Evolutionary conservation across 1,140 invertebrate genomes (phyloP).

Genomic region (Drosophila jambulina): DNA sequence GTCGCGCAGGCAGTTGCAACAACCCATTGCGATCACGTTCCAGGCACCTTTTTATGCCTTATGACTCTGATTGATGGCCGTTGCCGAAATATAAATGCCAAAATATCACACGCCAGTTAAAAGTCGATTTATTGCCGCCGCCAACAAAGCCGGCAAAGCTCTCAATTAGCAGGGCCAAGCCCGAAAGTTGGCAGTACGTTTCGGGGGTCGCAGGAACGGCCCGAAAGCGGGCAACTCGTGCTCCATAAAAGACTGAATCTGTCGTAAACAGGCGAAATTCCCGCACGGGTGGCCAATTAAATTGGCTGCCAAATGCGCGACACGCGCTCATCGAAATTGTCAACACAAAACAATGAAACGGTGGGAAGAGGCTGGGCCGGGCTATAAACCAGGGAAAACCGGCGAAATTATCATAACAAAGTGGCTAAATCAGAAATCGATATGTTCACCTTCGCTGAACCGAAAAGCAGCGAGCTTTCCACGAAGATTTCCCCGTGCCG

Average conservation of each 20-base stretch:
- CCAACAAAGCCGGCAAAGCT: constrained; percentile 33
- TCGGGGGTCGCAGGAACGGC: not conserved
- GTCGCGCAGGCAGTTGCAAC: constrained; percentile 7
- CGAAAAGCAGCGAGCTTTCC: constrained; percentile 21
- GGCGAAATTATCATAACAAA: constrained; percentile 67
- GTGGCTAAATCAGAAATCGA: constrained; percentile 64
- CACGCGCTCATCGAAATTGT: constrained; percentile 50
- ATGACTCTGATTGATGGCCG: constrained; percentile 64
- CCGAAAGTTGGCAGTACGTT: constrained; percentile 28
- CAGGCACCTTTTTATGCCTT: constrained; percentile 52
- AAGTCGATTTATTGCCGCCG: constrained; percentile 55
- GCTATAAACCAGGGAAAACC: constrained; percentile 4
- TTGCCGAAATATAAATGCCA: constrained; percentile 64
- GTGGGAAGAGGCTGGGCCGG: no score
- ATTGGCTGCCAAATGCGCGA: constrained; percentile 57
- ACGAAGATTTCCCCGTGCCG: constrained; percentile 10
- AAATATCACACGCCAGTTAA: constrained; percentile 64
- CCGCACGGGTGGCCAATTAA: constrained; percentile 63
- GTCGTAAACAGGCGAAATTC: constrained; percentile 40
- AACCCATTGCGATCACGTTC: constrained; percentile 62
- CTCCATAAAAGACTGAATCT: constrained; percentile 31
- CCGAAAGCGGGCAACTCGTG: constrained; percentile 29
- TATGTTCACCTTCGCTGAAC: constrained; percentile 52
- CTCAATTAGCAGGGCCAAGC: constrained; percentile 30
- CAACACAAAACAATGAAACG: constrained; percentile 24